phyloP scores from a whole-genome alignment of 2,888 invertebrate genomes.

The Mythimna lalbum region DNA sequence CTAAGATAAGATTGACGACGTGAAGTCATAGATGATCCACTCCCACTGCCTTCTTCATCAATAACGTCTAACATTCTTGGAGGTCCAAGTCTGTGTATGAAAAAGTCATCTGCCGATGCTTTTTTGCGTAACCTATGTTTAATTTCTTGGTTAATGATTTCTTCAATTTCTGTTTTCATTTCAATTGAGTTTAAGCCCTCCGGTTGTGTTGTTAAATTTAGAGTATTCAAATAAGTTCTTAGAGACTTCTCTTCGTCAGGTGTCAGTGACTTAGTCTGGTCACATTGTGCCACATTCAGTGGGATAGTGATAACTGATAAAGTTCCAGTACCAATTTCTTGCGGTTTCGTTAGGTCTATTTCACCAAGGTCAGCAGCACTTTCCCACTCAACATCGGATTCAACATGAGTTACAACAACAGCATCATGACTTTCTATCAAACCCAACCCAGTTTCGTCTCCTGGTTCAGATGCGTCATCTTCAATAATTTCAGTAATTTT shows the following conservation, averaged over 20 bases:
- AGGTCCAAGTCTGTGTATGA: constrained; percentile 88
- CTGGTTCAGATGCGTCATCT: constrained; percentile 67
- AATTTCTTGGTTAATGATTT: constrained; percentile 85
- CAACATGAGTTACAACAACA: constrained; percentile 92
- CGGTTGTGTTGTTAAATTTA: constrained; percentile 89
- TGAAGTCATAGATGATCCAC: constrained; percentile 91
- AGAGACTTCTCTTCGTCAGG: constrained; percentile 91
- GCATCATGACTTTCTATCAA: constrained; percentile 86
- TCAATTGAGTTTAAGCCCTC: constrained; percentile 79
- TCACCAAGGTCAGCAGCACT: constrained; percentile 83
- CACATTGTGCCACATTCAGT: constrained; percentile 82
- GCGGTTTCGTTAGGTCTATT: constrained; percentile 62
- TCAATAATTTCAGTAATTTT: constrained; percentile 86
- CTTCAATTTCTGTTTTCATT: constrained; percentile 86
- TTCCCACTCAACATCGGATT: constrained; percentile 92
- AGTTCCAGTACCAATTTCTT: constrained; percentile 78
- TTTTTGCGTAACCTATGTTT: constrained; percentile 83
- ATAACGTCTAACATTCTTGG: constrained; percentile 94
- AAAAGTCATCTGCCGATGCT: constrained; percentile 82
- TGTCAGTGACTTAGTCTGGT: constrained; percentile 84
- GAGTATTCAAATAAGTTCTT: constrained; percentile 89
- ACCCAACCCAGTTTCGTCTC: constrained; percentile 74
- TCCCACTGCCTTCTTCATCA: constrained; percentile 93
- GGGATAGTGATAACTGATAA: constrained; percentile 84
- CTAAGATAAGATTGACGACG: constrained; percentile 88